Base-by-base conservation (phyloP, 2,888 invertebrate species). In the Ophion costatus region DNA sequence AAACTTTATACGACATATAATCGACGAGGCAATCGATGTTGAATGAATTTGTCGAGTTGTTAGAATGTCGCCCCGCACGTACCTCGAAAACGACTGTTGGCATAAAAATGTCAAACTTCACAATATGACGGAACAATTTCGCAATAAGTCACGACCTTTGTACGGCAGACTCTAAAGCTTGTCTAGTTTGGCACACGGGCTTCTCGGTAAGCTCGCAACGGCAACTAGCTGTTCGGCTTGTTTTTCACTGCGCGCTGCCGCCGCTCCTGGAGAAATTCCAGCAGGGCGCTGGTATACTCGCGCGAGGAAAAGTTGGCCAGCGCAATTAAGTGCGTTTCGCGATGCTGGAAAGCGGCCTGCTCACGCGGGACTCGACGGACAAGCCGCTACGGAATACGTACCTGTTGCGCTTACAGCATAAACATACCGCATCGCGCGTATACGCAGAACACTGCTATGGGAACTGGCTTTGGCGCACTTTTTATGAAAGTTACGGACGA, bases 281-380 rank as follows among this genome's bases (percentile, higher is more conserved):
- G 64, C 20, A 24, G 59, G 71, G 38, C 33, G 51, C 67, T n/a
- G 66, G 67, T 14, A 63, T 76, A 57, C 80, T 57, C 75, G 64
- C 61, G 57, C 61, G 83, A 80, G 82, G 85, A 88, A 88, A 88
- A 87, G 87, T 88, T 88, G 88, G 88, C 88, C 88, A 87, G 79
- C 78, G 86, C 86, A 87, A 86, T 86, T 86, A 86, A 87, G 83
- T 87, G 85, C 86, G 87, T 88, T 86, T 87, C 84, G 83, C 77
- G 84, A 73, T 75, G 79, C 78, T 87, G 88, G 87, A 88, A 86
- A 87, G 87, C 87, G 83, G n/a, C n/a, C n/a, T 82, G 85, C 87
- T 86, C 82, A 87, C 85, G 85, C 87, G 86, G 76, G 66, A 83
- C 85, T 85, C 83, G 56, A 80, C 77, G 76, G 82, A 22, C 81